phyloP scores from a whole-genome alignment of 2,113 vertebrate genomes.

The Tiliqua scincoides region DNA sequence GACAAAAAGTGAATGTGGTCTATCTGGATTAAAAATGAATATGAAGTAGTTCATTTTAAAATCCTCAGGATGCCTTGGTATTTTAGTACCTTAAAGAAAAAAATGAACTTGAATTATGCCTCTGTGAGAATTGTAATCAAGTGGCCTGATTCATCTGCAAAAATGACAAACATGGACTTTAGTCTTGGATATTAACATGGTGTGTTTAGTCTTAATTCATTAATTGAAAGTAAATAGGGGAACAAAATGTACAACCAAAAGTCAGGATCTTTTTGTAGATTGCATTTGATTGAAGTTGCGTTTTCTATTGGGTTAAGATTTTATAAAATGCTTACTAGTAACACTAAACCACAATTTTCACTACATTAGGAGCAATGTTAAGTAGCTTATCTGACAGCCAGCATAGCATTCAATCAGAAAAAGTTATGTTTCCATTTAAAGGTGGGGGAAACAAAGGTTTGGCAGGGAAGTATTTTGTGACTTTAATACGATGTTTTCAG shows the following conservation, averaged over 20 bases:
- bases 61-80: constrained; percentile 71
- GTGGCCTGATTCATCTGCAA: constrained; percentile 43
- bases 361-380: neutral
- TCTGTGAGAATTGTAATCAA: constrained; percentile 28
- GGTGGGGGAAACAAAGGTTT: neutral
- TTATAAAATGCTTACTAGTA: constrained; percentile 55
- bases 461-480: constrained; percentile 22
- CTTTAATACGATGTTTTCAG: constrained; percentile 37
- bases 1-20: constrained; percentile 49
- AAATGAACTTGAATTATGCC: constrained; percentile 36
- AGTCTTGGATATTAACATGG: constrained; percentile 32
- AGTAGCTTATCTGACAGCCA: constrained; percentile 3
- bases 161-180: constrained; percentile 1
- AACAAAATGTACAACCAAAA: constrained; percentile 40
- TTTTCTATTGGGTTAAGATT: constrained; percentile 41
- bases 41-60: constrained; percentile 48
- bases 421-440: constrained; percentile 36
- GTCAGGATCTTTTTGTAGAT: constrained; percentile 34
- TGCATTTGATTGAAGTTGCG: constrained; percentile 32
- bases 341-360: constrained; percentile 24
- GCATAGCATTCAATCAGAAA: constrained; percentile 7
- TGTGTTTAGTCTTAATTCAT: constrained; percentile 40
- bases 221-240: constrained; percentile 30
- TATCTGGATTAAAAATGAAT: constrained; percentile 38
- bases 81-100: constrained; percentile 67